phyloP scores from a whole-genome alignment of 2,113 vertebrate species.

The Arenaria interpres region DNA sequence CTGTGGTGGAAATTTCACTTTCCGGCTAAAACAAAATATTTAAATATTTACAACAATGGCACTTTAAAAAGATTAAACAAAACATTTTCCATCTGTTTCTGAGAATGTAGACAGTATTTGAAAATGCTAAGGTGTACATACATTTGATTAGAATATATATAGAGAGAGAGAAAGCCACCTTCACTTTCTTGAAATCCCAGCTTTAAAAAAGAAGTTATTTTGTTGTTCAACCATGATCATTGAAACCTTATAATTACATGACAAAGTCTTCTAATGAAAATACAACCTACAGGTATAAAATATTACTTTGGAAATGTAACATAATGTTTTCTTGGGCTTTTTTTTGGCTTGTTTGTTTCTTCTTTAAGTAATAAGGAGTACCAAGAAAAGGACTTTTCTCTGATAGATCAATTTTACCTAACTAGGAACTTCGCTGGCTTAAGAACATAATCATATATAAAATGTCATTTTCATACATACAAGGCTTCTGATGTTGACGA shows the following conservation, averaged over 20 bases:
- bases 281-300: background rate
- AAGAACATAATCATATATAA: background rate
- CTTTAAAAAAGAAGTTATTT: background rate
- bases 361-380: background rate
- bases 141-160: background rate
- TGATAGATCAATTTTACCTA: background rate
- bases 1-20: conserved; percentile 91
- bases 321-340: background rate
- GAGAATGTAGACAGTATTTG: background rate
- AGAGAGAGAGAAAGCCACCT: too few relatives aligned
- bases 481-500: background rate
- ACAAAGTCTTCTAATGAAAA: background rate
- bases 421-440: background rate
- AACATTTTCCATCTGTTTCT: background rate
- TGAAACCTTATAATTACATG: background rate
- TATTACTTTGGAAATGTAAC: background rate
- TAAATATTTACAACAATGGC: conserved; percentile 40
- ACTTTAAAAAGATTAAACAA: background rate
- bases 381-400: background rate
- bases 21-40: conserved; percentile 83
- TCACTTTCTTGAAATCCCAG: background rate
- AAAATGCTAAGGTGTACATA: background rate
- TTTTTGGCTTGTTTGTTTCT: background rate
- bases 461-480: background rate
- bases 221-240: background rate